These are phyloP conservation scores for Cephus rjabovi DNA, from an alignment of 2,888 invertebrate species.

Conservation along the genomic window DNA sequence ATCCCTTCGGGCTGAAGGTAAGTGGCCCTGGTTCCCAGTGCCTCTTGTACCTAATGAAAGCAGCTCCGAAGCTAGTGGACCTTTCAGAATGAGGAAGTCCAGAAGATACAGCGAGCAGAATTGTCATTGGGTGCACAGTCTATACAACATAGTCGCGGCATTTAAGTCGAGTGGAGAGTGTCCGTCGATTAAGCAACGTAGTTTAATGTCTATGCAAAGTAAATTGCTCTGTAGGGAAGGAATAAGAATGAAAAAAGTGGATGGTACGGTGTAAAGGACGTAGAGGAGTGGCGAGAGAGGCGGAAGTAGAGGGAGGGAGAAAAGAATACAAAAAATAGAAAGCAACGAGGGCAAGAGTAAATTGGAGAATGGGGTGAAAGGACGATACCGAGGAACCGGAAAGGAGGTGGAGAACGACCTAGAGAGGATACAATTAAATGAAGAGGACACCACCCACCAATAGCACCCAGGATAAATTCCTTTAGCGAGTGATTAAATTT, in stretches of 20 bases:
- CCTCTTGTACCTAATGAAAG: not conserved
- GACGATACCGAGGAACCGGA: slow-evolving; percentile 25
- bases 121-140: not conserved
- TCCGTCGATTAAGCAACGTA: slow-evolving; percentile 46
- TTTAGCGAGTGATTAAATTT: slow-evolving; percentile 61
- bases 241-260: slow-evolving; percentile 7
- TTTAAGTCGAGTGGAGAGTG: slow-evolving; percentile 21
- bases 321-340: slow-evolving; percentile 5
- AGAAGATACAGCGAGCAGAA: not conserved
- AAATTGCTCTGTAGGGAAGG: slow-evolving; percentile 34
- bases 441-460: slow-evolving; percentile 55
- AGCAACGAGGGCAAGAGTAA: slow-evolving; percentile 7
- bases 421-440: slow-evolving; percentile 53
- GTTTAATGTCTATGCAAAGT: slow-evolving; percentile 48
- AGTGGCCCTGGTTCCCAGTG: not conserved
- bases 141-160: not conserved
- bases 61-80: not conserved
- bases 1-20: not conserved
- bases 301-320: slow-evolving; percentile 2
- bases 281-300: slow-evolving; percentile 5
- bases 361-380: slow-evolving; percentile 20
- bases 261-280: slow-evolving; percentile 12
- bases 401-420: slow-evolving; percentile 16
- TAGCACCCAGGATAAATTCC: slow-evolving; percentile 53
- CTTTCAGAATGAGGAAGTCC: not conserved